Conservation (phyloP, 2,113 vertebrate species). For the Petromus typicus region DNA sequence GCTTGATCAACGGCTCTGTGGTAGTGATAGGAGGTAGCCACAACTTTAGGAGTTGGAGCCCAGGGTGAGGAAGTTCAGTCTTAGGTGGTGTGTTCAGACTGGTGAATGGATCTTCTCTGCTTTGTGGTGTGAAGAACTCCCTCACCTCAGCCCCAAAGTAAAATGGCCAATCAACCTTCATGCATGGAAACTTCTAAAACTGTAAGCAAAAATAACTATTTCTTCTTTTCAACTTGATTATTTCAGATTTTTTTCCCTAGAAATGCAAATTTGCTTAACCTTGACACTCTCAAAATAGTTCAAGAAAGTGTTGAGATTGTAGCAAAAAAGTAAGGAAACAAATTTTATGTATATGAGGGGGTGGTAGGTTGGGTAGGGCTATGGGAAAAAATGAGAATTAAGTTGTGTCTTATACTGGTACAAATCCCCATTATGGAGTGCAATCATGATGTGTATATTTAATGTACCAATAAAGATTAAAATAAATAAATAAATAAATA, state of each 20-base stretch:
- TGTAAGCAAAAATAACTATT: background rate
- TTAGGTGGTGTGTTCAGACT: background rate
- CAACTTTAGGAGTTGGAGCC: no score
- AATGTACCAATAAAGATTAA: no score
- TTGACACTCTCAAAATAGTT: background rate
- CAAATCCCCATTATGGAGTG: no score
- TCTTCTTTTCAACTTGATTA: background rate
- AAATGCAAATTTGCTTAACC: background rate
- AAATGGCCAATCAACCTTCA: background rate
- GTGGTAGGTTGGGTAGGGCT: no score
- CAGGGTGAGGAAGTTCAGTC: accelerated
- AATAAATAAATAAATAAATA: no score
- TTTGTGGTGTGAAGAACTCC: background rate
- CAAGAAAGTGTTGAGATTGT: no score
- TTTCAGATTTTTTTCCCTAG: background rate
- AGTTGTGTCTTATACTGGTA: no score
- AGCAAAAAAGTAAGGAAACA: no score
- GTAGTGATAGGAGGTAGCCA: background rate
- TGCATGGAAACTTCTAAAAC: background rate
- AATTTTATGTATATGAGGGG: no score
- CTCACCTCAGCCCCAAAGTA: background rate
- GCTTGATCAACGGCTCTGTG: background rate
- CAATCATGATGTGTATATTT: no score
- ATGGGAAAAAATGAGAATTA: no score
- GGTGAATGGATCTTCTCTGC: background rate